A percentile compares a stretch with the other conserved stretches of the same genome.
Evolutionary conservation across 1,140 invertebrate species (phyloP).

Genomic region (Colletes gigas): DNA sequence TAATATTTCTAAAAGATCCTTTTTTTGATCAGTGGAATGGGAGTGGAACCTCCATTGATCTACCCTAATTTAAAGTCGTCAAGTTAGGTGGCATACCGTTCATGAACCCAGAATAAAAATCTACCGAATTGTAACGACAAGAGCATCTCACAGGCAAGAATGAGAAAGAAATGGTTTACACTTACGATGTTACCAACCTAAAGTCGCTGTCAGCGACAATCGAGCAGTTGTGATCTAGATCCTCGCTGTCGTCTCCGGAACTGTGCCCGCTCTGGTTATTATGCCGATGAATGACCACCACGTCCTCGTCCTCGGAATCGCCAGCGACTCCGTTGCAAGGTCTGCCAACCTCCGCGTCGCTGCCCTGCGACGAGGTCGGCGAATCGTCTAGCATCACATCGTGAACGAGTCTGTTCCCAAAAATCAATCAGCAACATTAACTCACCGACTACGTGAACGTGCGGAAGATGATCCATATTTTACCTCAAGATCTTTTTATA

Average conservation of each 20-base stretch:
- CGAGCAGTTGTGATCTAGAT: constrained; percentile 76
- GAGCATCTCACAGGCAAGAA: background rate
- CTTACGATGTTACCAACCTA: constrained; percentile 72
- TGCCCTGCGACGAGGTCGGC: constrained; percentile 86
- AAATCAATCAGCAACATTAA: background rate
- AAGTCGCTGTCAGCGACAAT: constrained; percentile 79
- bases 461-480: constrained; percentile 1
- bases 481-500: background rate
- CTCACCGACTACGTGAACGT: background rate
- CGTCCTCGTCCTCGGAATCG: constrained; percentile 77
- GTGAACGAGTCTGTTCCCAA: constrained; percentile 85
- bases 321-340: constrained; percentile 62
- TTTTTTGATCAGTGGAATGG: too few relatives aligned
- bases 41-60: too few relatives aligned
- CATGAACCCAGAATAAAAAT: background rate
- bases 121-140: background rate
- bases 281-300: constrained; percentile 73
- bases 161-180: constrained; percentile 21
- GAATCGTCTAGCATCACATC: constrained; percentile 89
- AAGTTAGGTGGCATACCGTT: background rate
- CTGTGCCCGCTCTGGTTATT: constrained; percentile 75
- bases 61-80: too few relatives aligned
- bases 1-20: too few relatives aligned
- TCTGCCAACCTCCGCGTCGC: constrained; percentile 80
- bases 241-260: constrained; percentile 77